Percentiles rank a stretch among this genome's conserved stretches.
Evolutionary conservation across 2,797 vertebrate species (phyloP).

Genomic region (Alca torda): DNA sequence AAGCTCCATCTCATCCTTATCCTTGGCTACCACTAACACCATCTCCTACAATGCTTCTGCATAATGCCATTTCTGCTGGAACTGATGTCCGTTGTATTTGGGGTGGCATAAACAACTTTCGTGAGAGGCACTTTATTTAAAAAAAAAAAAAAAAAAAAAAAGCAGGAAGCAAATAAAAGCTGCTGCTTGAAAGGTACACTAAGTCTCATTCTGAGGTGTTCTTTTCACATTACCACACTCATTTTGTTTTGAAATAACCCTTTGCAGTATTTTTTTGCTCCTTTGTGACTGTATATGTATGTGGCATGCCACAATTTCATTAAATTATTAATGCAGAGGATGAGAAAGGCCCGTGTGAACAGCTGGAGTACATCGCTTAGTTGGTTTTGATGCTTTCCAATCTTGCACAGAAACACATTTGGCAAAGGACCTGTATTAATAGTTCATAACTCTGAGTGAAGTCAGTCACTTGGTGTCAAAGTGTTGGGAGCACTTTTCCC

Average conservation of each 20-base stretch:
- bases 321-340: slow-evolving; percentile 32
- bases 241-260: background rate
- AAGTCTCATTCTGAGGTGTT: background rate
- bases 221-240: background rate
- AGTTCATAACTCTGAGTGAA: background rate
- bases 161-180: background rate
- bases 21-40: background rate
- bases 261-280: background rate
- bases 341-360: background rate
- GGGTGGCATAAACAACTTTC: background rate
- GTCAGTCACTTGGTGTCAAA: background rate
- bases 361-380: background rate
- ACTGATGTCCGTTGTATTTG: background rate
- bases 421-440: background rate
- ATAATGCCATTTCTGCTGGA: background rate
- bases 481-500: background rate
- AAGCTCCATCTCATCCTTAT: background rate
- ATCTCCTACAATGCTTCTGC: background rate
- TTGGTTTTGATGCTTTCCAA: background rate
- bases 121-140: background rate
- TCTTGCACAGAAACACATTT: slow-evolving; percentile 3
- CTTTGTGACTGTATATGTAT: background rate
- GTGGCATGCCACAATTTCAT: background rate
- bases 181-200: background rate
- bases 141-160: background rate